Percentiles rank a stretch among this genome's conserved stretches.
Evolutionary conservation across 2,888 invertebrate genomes (phyloP).

Genomic region (Hofmannophila pseudospretella): DNA sequence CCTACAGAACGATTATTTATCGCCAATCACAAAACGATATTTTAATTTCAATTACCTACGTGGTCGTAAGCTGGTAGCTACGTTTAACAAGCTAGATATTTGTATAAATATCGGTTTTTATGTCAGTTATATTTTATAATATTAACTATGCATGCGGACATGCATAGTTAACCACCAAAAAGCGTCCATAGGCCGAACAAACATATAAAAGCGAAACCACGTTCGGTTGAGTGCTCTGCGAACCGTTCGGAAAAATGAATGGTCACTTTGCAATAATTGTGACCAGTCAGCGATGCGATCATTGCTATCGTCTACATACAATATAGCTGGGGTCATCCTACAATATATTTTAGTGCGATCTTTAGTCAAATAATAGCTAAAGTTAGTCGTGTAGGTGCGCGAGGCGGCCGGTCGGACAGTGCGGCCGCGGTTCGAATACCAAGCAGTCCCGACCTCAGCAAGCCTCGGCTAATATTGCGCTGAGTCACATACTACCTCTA

Average conservation of each 20-base stretch:
- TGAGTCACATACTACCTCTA: constrained; percentile 56
- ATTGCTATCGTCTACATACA: constrained; percentile 17
- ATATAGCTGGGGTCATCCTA: constrained; percentile 2
- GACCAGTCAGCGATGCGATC: constrained; percentile 25
- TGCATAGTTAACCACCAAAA: constrained; percentile 54
- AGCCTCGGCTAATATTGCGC: constrained; percentile 54
- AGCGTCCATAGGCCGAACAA: constrained; percentile 64
- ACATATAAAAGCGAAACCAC: constrained; percentile 70
- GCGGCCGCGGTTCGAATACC: constrained; percentile 43
- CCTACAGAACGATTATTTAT: too few relatives aligned
- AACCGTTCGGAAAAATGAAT: constrained; percentile 63
- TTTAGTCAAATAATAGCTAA: constrained; percentile 27
- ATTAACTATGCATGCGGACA: too few relatives aligned
- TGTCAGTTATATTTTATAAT: too few relatives aligned
- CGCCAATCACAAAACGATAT: too few relatives aligned
- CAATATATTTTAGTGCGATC: constrained; percentile 14
- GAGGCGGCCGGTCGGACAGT: constrained; percentile 38
- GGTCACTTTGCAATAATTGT: constrained; percentile 66
- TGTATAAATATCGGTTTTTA: too few relatives aligned
- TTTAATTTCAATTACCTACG: too few relatives aligned
- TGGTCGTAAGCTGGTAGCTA: too few relatives aligned
- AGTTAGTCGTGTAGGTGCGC: constrained; percentile 31
- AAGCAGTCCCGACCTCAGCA: constrained; percentile 35
- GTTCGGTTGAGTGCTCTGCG: constrained; percentile 60
- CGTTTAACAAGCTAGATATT: too few relatives aligned